phyloP scores from a whole-genome alignment of 2,113 vertebrate genomes.

The Cricetomys ansorgei region DNA sequence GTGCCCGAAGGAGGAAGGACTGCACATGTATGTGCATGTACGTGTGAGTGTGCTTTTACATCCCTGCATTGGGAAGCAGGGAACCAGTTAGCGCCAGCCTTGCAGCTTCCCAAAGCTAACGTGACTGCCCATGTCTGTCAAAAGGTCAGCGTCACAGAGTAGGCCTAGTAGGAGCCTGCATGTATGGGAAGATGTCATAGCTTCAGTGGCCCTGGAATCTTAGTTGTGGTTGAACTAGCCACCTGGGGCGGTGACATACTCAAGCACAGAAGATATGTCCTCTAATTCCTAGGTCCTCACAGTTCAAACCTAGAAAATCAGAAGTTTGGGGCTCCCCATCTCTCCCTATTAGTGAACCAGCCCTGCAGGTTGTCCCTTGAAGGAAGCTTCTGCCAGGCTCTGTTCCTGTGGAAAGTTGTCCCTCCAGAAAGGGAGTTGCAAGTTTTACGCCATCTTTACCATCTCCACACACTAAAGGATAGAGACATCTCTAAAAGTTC shows the following conservation, averaged over 20 bases:
- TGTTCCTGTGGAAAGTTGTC: not conserved
- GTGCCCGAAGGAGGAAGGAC: not conserved
- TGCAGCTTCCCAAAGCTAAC: too few species aligned
- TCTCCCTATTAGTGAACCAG: not conserved
- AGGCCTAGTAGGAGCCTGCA: not conserved
- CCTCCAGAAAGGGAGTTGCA: not conserved
- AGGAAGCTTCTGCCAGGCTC: not conserved
- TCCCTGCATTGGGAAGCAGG: not conserved
- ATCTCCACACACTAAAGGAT: not conserved
- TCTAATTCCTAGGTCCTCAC: not conserved
- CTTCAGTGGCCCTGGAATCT: accelerated
- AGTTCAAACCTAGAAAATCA: not conserved
- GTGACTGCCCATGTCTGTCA: not conserved
- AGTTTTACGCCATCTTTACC: not conserved
- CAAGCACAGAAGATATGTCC: accelerated
- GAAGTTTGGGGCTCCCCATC: not conserved
- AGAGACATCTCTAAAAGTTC: not conserved
- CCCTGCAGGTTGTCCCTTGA: not conserved
- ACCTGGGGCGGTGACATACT: not conserved
- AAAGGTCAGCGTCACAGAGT: not conserved
- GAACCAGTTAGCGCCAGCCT: not conserved
- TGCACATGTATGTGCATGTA: too few species aligned
- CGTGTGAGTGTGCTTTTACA: not conserved
- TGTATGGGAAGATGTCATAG: not conserved
- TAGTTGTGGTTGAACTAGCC: accelerated